phyloP scores from a whole-genome alignment of 2,797 vertebrate species.

The Fratercula arctica region DNA sequence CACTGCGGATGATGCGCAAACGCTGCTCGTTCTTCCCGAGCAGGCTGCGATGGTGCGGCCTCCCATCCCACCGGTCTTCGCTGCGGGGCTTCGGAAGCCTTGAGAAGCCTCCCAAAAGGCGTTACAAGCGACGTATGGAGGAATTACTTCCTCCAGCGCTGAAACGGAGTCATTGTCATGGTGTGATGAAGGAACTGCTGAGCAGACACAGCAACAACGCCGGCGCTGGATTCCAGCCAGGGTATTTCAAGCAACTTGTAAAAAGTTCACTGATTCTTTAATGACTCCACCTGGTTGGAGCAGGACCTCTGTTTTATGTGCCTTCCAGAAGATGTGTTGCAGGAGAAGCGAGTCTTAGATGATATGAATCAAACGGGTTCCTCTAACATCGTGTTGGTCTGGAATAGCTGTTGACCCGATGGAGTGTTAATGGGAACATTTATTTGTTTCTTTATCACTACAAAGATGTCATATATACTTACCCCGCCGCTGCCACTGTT shows the following conservation, averaged over 20 bases:
- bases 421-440: constrained; percentile 74
- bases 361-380: constrained; percentile 55
- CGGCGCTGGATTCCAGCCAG: constrained; percentile 45
- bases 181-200: constrained; percentile 27
- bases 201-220: constrained; percentile 33
- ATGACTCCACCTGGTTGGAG: constrained; percentile 60
- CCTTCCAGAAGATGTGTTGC: constrained; percentile 52
- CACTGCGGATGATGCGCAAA: constrained; percentile 18
- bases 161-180: not conserved
- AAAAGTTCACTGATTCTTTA: constrained; percentile 65
- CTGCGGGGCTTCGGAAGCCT: not conserved
- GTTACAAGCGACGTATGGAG: not conserved
- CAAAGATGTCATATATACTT: constrained; percentile 72
- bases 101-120: constrained; percentile 32
- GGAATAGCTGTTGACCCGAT: constrained; percentile 70
- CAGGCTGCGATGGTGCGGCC: not conserved
- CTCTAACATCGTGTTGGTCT: constrained; percentile 25
- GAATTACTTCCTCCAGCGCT: constrained; percentile 6
- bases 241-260: constrained; percentile 56
- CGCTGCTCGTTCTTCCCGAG: not conserved
- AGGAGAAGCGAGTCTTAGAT: constrained; percentile 37
- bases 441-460: constrained; percentile 76
- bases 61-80: not conserved
- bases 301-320: constrained; percentile 59
- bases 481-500: constrained; percentile 63